phyloP scores from a whole-genome alignment of 2,113 vertebrate genomes.

The Empidonax alnorum region DNA sequence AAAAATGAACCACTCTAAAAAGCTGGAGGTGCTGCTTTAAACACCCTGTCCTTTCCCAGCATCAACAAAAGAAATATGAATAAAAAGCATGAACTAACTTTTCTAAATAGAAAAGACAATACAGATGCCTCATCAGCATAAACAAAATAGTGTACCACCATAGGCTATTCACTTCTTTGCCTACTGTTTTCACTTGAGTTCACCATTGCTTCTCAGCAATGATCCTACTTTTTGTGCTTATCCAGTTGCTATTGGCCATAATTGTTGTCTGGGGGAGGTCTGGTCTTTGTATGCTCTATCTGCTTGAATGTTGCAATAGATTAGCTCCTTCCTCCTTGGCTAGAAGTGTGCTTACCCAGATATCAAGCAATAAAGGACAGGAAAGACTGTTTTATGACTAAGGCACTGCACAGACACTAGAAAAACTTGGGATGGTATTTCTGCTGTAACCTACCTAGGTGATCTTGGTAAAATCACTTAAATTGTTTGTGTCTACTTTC shows the following conservation, averaged over 20 bases:
- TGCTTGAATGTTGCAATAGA: background rate
- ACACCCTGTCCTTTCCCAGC: background rate
- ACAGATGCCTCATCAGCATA: background rate
- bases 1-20: background rate
- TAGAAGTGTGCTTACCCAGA: background rate
- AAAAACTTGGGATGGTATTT: background rate
- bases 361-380: background rate
- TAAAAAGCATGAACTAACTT: background rate
- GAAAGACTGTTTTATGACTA: background rate
- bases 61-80: background rate
- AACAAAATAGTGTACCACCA: background rate
- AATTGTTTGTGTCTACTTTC: background rate
- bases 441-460: background rate
- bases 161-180: background rate
- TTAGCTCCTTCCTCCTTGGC: background rate
- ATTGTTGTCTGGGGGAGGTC: background rate
- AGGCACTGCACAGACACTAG: background rate
- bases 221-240: background rate
- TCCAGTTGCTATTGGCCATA: background rate
- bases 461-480: background rate
- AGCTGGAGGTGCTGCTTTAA: background rate
- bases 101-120: background rate
- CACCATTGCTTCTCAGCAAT: background rate
- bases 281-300: background rate
- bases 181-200: background rate